Percentiles rank a stretch among this genome's conserved stretches.
These are phyloP conservation scores for Tipula vernalis DNA, from an alignment of 2,888 invertebrate species.

Conservation along the genomic window DNA sequence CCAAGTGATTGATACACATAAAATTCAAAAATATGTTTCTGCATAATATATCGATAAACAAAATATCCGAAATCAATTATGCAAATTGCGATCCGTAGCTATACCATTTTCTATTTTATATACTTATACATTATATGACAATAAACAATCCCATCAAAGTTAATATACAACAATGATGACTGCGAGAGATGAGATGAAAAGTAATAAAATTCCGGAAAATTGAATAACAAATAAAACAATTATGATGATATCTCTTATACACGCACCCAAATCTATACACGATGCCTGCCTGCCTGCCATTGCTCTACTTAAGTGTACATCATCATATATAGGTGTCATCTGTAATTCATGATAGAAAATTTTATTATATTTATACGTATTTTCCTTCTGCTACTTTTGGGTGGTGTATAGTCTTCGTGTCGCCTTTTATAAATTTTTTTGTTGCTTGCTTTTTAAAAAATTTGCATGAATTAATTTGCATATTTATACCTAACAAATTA, in stretches of 20 bases:
- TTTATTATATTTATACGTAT: not conserved
- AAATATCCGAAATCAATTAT: not conserved
- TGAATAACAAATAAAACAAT: constrained; percentile 4
- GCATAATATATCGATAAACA: not conserved
- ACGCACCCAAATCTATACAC: not conserved
- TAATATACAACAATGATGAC: not conserved
- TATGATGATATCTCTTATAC: not conserved
- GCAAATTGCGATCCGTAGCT: not conserved
- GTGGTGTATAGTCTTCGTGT: not conserved
- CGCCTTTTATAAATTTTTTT: not conserved
- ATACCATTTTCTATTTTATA: not conserved
- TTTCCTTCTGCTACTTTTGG: not conserved
- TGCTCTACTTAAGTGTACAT: not conserved
- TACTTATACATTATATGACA: not conserved
- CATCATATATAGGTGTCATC: constrained; percentile 4
- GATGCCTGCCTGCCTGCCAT: not conserved
- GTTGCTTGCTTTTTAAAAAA: not conserved
- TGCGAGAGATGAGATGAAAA: not conserved
- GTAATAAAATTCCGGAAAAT: not conserved
- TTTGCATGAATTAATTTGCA: constrained; percentile 10
- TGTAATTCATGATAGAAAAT: constrained; percentile 7
- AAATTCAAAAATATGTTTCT: not conserved
- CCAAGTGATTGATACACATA: too few species aligned
- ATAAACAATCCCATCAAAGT: not conserved
- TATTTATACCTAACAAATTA: constrained; percentile 7